Evolutionary conservation across 1,140 invertebrate species (phyloP), one percentile per base, ranked within the genome.

Genomic region (Solen grandis): DNA sequence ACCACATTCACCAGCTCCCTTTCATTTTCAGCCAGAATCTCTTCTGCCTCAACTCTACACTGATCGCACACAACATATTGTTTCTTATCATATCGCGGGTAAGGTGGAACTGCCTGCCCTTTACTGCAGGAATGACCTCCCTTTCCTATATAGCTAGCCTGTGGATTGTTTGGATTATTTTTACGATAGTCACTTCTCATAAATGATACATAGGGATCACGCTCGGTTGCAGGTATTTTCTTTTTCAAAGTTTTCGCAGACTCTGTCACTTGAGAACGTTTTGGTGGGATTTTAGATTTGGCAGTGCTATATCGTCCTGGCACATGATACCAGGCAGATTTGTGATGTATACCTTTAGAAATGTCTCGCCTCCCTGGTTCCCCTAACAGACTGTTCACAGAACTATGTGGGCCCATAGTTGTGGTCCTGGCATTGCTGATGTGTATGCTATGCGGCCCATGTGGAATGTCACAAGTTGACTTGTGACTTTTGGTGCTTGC

Each of bases 271-370:
- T 90, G 89, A 16, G 85, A 86, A 13, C 88, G 80, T 81, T 90
- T 90, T 25, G 81, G 75, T 19, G 87, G 84, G 38, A 74, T 65
- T 35, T 72, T 77, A 22, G 84, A 72, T 3, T 85, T 63, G 3
- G 63, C 27, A 5, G 87, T 91, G 25, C 59, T 29, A 52, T 91
- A 91, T 10, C 89, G 75, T 0, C 89, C 89, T 1, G 89, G 89
- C 0, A 89, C 86, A 81, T 91, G 90, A 75, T 90, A 91, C 90
- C 90, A 91, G 0, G 90, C 87, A 25, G 88, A 85, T 38, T 77
- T 77, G 79, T 91, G 90, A 69, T 88, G 86, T 19, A 87, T 65
- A 1, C 50, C 63, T 35, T 59, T 68, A 14, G 74, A 72, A 27
- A 86, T 60, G 69, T 88, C 84, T 38, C 85, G 70, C 0, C 88